Percentiles rank a stretch among this genome's conserved stretches.
Evolutionary conservation across 2,888 invertebrate genomes (phyloP).

Genomic region (Hylaea fasciaria): DNA sequence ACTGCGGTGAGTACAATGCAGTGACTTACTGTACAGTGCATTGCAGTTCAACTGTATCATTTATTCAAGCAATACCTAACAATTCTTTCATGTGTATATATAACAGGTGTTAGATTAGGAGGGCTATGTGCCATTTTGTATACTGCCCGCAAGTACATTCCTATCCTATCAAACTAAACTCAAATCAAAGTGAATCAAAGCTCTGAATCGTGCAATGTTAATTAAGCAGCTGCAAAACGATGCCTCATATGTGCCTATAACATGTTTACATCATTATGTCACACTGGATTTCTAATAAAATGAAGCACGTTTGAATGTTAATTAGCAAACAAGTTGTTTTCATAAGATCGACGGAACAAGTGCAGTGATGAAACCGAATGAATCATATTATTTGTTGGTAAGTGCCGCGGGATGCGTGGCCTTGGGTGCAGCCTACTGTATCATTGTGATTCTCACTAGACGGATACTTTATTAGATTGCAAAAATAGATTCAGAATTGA

Average conservation of each 20-base stretch:
- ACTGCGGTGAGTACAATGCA: neutral
- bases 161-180: too few relatives aligned
- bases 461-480: neutral
- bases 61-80: too few relatives aligned
- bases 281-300: too few relatives aligned
- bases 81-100: too few relatives aligned
- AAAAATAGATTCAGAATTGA: neutral
- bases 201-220: too few relatives aligned
- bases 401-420: neutral
- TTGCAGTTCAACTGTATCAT: neutral
- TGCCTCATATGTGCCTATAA: neutral
- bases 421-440: constrained; percentile 4
- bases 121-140: too few relatives aligned
- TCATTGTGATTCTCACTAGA: neutral
- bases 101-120: too few relatives aligned
- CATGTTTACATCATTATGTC: too few relatives aligned
- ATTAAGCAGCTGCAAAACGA: too few relatives aligned
- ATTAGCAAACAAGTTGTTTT: neutral
- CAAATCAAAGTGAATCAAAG: too few relatives aligned
- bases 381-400: constrained; percentile 8
- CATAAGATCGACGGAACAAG: neutral
- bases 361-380: constrained; percentile 8
- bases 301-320: too few relatives aligned
- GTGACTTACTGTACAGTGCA: neutral
- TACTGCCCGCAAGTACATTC: too few relatives aligned